A percentile compares a stretch with the other conserved stretches of the same genome.
phyloP scores from a whole-genome alignment of 37 sponge, comb jelly and placozoan species.

The Cladorhizidae sp. region DNA sequence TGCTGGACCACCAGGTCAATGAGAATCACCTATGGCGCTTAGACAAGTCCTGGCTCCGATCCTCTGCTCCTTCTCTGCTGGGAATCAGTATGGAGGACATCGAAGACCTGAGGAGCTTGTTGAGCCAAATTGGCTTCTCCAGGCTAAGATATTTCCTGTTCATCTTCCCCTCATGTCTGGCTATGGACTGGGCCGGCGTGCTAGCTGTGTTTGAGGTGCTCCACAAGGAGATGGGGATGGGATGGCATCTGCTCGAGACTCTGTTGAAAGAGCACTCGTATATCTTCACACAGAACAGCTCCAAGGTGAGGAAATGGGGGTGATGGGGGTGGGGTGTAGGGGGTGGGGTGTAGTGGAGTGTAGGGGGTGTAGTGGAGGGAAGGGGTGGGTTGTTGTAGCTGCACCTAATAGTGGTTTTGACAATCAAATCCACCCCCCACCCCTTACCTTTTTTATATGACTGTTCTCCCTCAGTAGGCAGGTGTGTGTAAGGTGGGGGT shows the following conservation, averaged over 20 bases:
- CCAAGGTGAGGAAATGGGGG: neutral
- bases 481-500: no score
- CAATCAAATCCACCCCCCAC: no score
- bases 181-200: neutral
- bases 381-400: no score
- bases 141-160: neutral
- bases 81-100: neutral
- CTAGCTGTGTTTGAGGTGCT: neutral
- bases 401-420: no score
- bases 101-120: neutral
- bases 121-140: neutral
- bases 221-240: neutral
- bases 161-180: neutral
- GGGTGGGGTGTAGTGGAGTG: no score
- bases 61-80: slow-evolving; percentile 4
- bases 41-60: no score
- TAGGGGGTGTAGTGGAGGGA: no score
- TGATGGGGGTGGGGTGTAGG: no score
- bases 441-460: no score
- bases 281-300: neutral
- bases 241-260: neutral
- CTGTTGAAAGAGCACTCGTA: neutral
- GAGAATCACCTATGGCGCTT: no score
- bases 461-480: no score
- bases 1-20: no score